phyloP scores from a whole-genome alignment of 2,888 invertebrate genomes.

The Rhamnusium bicolor region DNA sequence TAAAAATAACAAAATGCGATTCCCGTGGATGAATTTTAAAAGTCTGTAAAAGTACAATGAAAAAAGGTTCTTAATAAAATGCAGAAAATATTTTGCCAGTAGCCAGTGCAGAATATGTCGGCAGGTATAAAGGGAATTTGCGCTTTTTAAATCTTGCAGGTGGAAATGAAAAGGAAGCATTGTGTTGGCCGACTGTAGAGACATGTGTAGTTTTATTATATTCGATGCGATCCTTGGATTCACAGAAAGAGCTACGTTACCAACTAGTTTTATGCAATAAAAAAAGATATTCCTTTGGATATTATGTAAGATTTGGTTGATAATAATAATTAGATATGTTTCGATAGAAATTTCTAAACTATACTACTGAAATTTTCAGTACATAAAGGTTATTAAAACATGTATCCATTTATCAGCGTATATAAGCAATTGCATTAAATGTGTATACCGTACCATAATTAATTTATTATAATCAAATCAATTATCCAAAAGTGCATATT shows the following conservation, averaged over 20 bases:
- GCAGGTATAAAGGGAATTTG: slow-evolving; percentile 55
- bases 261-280: slow-evolving; percentile 32
- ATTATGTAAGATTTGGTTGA: slow-evolving; percentile 37
- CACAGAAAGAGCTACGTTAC: slow-evolving; percentile 37
- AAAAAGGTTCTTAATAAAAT: slow-evolving; percentile 50
- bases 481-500: no score
- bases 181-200: slow-evolving; percentile 44
- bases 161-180: slow-evolving; percentile 50
- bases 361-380: slow-evolving; percentile 19
- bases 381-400: no score
- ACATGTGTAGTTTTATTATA: slow-evolving; percentile 49
- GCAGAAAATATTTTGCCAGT: slow-evolving; percentile 62
- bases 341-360: slow-evolving; percentile 35
- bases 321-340: slow-evolving; percentile 40
- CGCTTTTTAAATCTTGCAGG: slow-evolving; percentile 45
- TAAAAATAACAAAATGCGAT: slow-evolving; percentile 38
- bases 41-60: slow-evolving; percentile 6
- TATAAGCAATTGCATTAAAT: no score
- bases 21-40: slow-evolving; percentile 22
- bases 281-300: slow-evolving; percentile 25
- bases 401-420: no score
- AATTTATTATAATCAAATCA: no score
- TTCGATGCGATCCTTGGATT: slow-evolving; percentile 39
- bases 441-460: no score
- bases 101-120: slow-evolving; percentile 60